A percentile compares a stretch with the other conserved stretches of the same genome.
Evolutionary conservation across 2,888 invertebrate genomes (phyloP).

Genomic region (Cotesia congregata): DNA sequence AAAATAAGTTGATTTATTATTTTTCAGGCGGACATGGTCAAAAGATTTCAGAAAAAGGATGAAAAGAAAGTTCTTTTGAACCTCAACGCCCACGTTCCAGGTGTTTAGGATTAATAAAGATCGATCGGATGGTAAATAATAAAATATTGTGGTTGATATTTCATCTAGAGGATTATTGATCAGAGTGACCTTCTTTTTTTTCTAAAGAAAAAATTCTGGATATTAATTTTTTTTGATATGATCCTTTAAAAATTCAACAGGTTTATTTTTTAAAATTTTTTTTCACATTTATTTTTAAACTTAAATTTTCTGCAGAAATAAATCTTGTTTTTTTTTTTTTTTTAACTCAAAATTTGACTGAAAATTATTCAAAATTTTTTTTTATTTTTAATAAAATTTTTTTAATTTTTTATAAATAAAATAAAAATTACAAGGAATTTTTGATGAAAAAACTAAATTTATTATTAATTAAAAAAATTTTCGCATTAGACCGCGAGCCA

Average conservation of each 20-base stretch:
- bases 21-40: neutral
- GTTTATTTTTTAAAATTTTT: neutral
- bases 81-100: constrained; percentile 35
- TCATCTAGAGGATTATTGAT: neutral
- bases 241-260: neutral
- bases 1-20: constrained; percentile 1
- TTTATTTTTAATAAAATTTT: too few relatives aligned
- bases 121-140: constrained; percentile 47
- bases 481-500: neutral
- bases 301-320: too few relatives aligned
- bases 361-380: too few relatives aligned
- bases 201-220: neutral
- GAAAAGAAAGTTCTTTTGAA: constrained; percentile 13
- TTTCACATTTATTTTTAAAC: neutral
- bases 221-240: neutral
- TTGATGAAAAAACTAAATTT: too few relatives aligned
- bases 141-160: constrained; percentile 15
- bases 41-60: neutral
- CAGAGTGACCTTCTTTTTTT: neutral
- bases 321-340: too few relatives aligned
- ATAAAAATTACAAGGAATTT: too few relatives aligned
- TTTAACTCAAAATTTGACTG: too few relatives aligned
- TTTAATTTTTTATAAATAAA: too few relatives aligned
- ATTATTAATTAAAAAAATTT: neutral
- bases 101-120: constrained; percentile 55